Conservation (phyloP, 2,797 vertebrate genomes). For the Sebastes nivosus region DNA sequence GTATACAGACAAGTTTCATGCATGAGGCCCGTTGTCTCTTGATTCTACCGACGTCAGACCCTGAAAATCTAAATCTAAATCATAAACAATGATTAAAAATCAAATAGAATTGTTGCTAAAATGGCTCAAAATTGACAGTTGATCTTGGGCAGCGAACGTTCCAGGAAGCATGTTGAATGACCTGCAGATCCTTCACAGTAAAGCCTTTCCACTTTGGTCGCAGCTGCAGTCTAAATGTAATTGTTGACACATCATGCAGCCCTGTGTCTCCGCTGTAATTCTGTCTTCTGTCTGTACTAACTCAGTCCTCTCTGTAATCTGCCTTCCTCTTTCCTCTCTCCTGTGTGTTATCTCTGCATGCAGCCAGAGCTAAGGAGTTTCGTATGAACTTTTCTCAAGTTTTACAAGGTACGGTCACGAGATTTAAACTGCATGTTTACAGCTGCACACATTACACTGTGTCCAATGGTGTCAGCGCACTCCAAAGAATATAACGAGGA, state of each 20-base stretch:
- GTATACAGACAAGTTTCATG: not conserved
- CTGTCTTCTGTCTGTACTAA: not conserved
- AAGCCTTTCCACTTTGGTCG: not conserved
- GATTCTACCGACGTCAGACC: not conserved
- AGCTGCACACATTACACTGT: accelerated
- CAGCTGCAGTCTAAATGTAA: not conserved
- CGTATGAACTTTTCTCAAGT: constrained; percentile 94
- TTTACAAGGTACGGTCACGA: constrained; percentile 89
- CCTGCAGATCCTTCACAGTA: not conserved
- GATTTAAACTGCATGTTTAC: not conserved
- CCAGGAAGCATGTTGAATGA: too few species aligned
- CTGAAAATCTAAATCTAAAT: not conserved
- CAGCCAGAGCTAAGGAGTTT: constrained; percentile 96
- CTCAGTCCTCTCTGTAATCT: not conserved
- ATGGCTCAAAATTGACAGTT: too few species aligned
- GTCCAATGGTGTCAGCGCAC: not conserved
- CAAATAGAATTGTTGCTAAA: too few species aligned
- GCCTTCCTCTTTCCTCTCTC: constrained; percentile 1
- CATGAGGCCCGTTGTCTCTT: not conserved
- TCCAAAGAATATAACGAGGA: not conserved
- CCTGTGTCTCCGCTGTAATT: not conserved
- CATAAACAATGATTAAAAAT: too few species aligned
- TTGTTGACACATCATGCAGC: not conserved
- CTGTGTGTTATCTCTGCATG: constrained; percentile 72
- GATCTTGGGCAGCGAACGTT: too few species aligned